Evolutionary conservation across 2,797 vertebrate species (phyloP).

Genomic region (Oceanodroma leucorhoa): DNA sequence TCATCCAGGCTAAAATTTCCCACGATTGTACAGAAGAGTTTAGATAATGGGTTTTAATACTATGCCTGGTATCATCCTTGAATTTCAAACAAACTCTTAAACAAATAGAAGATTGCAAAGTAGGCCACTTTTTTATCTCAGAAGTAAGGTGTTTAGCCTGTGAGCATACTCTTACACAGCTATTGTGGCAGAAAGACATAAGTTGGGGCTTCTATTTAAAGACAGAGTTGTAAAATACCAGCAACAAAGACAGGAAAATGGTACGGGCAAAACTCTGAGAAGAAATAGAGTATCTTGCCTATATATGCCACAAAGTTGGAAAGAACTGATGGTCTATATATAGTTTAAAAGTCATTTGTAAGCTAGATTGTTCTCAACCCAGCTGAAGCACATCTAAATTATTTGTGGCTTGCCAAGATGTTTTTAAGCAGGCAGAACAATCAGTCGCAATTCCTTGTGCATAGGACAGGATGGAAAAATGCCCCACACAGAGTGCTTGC

Average conservation of each 20-base stretch:
- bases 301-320: background rate
- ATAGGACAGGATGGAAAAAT: background rate
- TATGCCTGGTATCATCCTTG: background rate
- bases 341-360: background rate
- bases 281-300: background rate
- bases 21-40: background rate
- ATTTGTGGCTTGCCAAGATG: background rate
- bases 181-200: background rate
- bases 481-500: background rate
- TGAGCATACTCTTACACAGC: background rate
- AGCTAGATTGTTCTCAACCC: background rate
- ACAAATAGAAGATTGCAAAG: background rate
- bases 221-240: background rate
- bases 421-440: constrained; percentile 18
- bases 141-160: background rate
- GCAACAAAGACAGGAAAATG: background rate
- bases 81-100: background rate
- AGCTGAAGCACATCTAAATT: background rate
- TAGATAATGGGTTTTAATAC: background rate
- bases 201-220: background rate
- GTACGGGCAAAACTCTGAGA: background rate
- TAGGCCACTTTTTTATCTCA: background rate
- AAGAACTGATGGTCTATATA: background rate
- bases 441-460: background rate
- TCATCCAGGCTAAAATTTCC: background rate